phyloP scores from a whole-genome alignment of 2,113 vertebrate species.

The Lycaon pictus region DNA sequence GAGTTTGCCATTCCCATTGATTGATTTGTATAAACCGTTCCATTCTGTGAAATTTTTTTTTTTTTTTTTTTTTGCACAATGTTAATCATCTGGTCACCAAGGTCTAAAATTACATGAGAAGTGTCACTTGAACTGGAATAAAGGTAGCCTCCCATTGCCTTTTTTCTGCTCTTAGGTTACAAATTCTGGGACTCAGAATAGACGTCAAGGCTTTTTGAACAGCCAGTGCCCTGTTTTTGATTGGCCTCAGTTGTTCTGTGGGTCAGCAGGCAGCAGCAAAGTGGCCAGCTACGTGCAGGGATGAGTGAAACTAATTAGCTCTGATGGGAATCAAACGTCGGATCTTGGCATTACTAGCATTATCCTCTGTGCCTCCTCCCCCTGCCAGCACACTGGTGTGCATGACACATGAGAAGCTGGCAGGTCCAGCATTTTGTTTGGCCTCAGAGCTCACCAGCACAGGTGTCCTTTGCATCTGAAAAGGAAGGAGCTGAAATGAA shows the following conservation, averaged over 20 bases:
- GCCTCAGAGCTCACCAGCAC: background rate
- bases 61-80: background rate
- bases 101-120: background rate
- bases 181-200: conserved; percentile 22
- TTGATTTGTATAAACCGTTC: background rate
- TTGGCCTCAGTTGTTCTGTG: conserved; percentile 32
- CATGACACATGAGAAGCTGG: conserved; percentile 40
- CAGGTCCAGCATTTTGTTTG: background rate
- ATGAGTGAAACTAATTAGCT: conserved; percentile 65
- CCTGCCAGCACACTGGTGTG: background rate
- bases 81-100: background rate
- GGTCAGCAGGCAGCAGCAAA: conserved; percentile 1
- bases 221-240: background rate
- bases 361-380: background rate
- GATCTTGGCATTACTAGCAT: background rate
- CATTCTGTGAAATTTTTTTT: background rate
- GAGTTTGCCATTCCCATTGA: background rate
- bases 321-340: conserved; percentile 43
- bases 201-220: conserved; percentile 1
- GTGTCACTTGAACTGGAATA: background rate
- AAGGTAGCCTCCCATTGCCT: background rate
- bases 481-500: background rate
- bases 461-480: background rate
- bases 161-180: background rate
- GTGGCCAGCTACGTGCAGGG: background rate